Evolutionary conservation across 2,113 vertebrate species (phyloP), one percentile per base, ranked within the genome.

Genomic region (Chascanopsetta lugubris): DNA sequence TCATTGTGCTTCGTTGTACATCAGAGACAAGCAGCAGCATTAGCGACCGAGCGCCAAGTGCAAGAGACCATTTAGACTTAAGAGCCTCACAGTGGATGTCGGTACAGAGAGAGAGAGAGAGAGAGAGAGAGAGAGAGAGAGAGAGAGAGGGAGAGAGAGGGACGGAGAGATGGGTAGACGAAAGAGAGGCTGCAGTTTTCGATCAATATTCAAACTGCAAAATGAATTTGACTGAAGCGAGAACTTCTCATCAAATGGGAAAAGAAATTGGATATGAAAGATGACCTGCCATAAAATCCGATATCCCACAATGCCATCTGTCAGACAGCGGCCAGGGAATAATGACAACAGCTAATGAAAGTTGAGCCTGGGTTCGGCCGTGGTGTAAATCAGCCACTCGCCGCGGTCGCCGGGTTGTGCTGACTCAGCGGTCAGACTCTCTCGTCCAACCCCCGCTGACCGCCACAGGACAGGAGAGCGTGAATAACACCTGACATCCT

Each of bases 191-290:
- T 38, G 67, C 63, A 73, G 77, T 79, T 61, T 78, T 46, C 67
- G 75, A 91, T 91, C 90, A 88, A 92, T 91, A 91, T 91, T 92
- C 89, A 92, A 92, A 90, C 88, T 86, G 87, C 85, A 87, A 90
- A 91, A 92, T 90, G 87, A 92, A 93, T 91, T 85, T 88, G 87
- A 91, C 91, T 89, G 87, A 78, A 86, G 88, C 67, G 79, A 90
- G 88, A 89, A 91, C 81, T 88, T 90, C 86, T 87, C 88, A 90
- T 91, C 87, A 89, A 91, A 91, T 88, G 86, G 87, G 79, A 86
- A 89, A 87, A 89, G 85, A 90, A 91, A 92, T 90, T 88, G 90
- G 83, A 93, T 90, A 90, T 92, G 90, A 92, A 87, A 90, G 89
- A 93, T 90, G 89, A 92, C 89, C 92, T 89, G 88, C 87, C 87